Evolutionary conservation across 2,113 vertebrate genomes (phyloP).

Genomic region (Protomyctophum bolini): DNA sequence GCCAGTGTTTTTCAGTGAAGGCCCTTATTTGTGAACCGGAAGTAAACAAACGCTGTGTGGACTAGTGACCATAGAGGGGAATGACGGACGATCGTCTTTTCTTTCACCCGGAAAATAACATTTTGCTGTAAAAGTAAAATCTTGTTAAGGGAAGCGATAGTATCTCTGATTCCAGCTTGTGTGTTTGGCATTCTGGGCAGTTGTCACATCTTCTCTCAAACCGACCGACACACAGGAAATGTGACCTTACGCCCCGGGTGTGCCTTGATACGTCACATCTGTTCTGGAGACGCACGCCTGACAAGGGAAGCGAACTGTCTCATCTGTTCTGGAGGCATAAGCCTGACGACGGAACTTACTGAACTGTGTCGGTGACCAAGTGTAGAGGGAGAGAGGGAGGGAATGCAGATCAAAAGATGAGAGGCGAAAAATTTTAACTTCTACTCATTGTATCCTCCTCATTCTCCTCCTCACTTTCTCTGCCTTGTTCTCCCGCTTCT

Average conservation of each 20-base stretch:
- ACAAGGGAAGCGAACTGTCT: constrained; percentile 53
- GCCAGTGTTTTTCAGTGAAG: too few relatives aligned
- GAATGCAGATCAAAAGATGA: constrained; percentile 46
- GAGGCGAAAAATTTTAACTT: constrained; percentile 45
- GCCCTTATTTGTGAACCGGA: too few relatives aligned
- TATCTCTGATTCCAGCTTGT: too few relatives aligned
- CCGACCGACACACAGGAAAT: too few relatives aligned
- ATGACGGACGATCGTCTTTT: too few relatives aligned
- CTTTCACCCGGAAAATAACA: too few relatives aligned
- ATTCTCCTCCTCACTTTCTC: neutral
- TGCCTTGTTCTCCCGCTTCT: neutral
- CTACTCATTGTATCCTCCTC: neutral
- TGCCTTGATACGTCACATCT: constrained; percentile 57
- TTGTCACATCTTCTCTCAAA: too few relatives aligned
- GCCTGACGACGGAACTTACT: constrained; percentile 42
- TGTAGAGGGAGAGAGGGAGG: constrained; percentile 9
- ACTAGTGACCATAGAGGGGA: too few relatives aligned
- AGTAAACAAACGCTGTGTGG: too few relatives aligned
- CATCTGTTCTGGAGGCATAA: constrained; percentile 58
- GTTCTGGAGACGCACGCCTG: constrained; percentile 52
- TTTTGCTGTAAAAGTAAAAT: too few relatives aligned
- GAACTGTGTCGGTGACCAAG: constrained; percentile 55
- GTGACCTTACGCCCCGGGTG: neutral
- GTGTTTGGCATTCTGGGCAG: too few relatives aligned
- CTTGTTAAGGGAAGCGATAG: too few relatives aligned